Evolutionary conservation across 2,888 invertebrate species (phyloP).

Genomic region (Thalpophila matura): DNA sequence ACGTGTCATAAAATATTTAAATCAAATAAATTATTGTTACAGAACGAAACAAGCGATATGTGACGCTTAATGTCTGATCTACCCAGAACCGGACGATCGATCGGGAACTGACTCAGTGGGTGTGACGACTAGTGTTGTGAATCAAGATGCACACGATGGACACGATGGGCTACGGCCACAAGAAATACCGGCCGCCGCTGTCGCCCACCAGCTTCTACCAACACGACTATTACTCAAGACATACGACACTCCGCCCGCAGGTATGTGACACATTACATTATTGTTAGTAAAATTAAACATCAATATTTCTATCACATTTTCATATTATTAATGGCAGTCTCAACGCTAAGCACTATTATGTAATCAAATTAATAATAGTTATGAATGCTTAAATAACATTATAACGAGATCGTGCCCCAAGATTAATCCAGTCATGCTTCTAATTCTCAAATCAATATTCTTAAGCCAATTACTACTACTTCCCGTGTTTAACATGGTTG

Average conservation of each 20-base stretch:
- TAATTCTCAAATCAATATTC: constrained; percentile 41
- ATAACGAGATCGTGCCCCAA: constrained; percentile 24
- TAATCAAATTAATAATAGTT: constrained; percentile 15
- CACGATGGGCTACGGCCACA: constrained; percentile 92
- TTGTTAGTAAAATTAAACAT: no score
- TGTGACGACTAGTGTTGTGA: constrained; percentile 65
- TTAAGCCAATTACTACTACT: constrained; percentile 26
- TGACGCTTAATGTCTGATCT: constrained; percentile 48
- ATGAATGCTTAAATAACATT: constrained; percentile 30
- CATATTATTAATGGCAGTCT: constrained; percentile 1
- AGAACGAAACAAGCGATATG: constrained; percentile 66
- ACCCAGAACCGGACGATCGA: constrained; percentile 33
- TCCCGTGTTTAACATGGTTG: constrained; percentile 4
- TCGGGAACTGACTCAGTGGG: constrained; percentile 46
- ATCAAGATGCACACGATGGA: constrained; percentile 90
- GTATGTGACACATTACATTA: constrained; percentile 67
- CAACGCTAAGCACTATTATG: not conserved
- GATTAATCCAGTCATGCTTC: constrained; percentile 23
- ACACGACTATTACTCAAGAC: constrained; percentile 89
- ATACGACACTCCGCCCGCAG: constrained; percentile 88
- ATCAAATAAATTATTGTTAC: constrained; percentile 59
- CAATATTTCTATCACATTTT: no score
- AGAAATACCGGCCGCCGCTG: constrained; percentile 92
- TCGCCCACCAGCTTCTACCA: constrained; percentile 92
- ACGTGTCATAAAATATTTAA: constrained; percentile 24